Evolutionary conservation across 2,113 vertebrate genomes (phyloP).

Genomic region (Heptranchias perlo): DNA sequence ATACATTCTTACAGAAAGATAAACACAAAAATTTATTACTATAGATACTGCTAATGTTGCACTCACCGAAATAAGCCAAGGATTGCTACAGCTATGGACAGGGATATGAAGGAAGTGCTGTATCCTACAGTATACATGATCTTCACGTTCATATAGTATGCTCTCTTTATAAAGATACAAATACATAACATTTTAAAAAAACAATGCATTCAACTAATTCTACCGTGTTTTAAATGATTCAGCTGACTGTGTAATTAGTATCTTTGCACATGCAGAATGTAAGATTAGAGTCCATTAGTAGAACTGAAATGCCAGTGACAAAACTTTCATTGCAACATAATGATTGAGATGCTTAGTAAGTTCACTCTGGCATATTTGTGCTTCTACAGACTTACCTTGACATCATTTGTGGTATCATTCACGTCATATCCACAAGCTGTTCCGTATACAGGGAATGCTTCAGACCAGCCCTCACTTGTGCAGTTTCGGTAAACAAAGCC

Average conservation of each 20-base stretch:
- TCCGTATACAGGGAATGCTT: slow-evolving; percentile 64
- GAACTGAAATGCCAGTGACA: background rate
- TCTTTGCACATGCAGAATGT: background rate
- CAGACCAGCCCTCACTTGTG: slow-evolving; percentile 71
- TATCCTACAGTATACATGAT: slow-evolving; percentile 83
- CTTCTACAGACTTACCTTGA: slow-evolving; percentile 49
- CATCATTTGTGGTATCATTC: slow-evolving; percentile 58
- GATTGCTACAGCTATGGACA: slow-evolving; percentile 68
- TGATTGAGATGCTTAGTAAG: background rate
- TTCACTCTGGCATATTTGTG: background rate
- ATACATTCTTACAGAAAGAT: background rate
- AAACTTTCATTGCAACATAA: background rate
- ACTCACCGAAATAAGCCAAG: slow-evolving; percentile 77
- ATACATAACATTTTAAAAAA: background rate
- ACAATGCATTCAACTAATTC: background rate
- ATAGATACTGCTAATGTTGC: background rate
- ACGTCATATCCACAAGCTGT: slow-evolving; percentile 70
- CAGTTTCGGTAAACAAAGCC: slow-evolving; percentile 78
- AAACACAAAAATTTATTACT: background rate
- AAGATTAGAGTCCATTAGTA: background rate
- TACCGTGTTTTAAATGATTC: background rate
- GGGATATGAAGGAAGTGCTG: slow-evolving; percentile 69
- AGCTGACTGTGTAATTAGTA: background rate
- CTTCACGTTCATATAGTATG: slow-evolving; percentile 78
- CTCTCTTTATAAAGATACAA: slow-evolving; percentile 52